Conservation (phyloP, 2,797 vertebrate species). For the Phoxinus dragarum region DNA sequence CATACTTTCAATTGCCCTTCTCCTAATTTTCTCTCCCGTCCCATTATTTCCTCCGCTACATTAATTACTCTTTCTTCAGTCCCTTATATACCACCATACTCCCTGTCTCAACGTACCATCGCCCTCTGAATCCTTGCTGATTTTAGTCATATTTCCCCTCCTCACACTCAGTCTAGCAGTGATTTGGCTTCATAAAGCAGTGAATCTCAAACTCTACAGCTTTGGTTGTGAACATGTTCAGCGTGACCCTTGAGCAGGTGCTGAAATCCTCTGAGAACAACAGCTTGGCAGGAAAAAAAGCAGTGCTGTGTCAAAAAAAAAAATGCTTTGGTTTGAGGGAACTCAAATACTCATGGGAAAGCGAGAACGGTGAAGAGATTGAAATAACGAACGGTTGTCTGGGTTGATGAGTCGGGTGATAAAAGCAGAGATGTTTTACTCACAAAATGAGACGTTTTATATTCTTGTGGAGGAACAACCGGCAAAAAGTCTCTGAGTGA, state of each 20-base stretch:
- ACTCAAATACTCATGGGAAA: slow-evolving; percentile 56
- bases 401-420: slow-evolving; percentile 46
- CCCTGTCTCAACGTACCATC: slow-evolving; percentile 43
- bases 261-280: slow-evolving; percentile 38
- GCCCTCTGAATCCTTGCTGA: slow-evolving; percentile 22
- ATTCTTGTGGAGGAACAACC: neutral
- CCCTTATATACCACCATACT: slow-evolving; percentile 59
- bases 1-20: slow-evolving; percentile 24
- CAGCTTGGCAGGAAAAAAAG: slow-evolving; percentile 8
- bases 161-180: slow-evolving; percentile 60
- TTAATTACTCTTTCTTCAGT: slow-evolving; percentile 43
- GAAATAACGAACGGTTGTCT: slow-evolving; percentile 44
- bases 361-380: slow-evolving; percentile 54
- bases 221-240: slow-evolving; percentile 57
- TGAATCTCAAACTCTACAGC: slow-evolving; percentile 46
- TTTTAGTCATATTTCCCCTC: neutral
- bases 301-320: slow-evolving; percentile 11
- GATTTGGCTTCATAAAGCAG: slow-evolving; percentile 69
- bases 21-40: slow-evolving; percentile 36
- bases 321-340: slow-evolving; percentile 71
- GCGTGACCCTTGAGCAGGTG: slow-evolving; percentile 3
- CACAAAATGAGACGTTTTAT: neutral
- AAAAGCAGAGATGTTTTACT: slow-evolving; percentile 64
- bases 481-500: neutral
- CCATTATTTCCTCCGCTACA: neutral